Evolutionary conservation across 2,888 invertebrate genomes (phyloP).

Genomic region (Sphaeridia pumilis): DNA sequence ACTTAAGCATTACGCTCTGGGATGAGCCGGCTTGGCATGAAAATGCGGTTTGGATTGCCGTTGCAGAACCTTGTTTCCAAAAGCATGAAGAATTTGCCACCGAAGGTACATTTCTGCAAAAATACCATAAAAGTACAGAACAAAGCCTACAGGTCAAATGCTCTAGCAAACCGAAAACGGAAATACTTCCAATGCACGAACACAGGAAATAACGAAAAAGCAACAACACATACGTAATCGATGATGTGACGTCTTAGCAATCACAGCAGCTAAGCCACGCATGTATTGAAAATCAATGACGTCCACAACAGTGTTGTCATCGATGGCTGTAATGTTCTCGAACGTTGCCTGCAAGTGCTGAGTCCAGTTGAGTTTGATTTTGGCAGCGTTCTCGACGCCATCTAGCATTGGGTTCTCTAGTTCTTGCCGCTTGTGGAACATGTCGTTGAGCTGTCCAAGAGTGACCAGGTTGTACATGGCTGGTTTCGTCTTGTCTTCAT

Average conservation of each 20-base stretch:
- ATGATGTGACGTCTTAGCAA: constrained; percentile 14
- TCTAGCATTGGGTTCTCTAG: constrained; percentile 7
- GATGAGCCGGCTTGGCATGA: too few species aligned
- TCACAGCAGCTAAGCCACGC: constrained; percentile 20
- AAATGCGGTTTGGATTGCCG: neutral
- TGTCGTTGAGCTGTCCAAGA: constrained; percentile 21
- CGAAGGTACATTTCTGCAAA: constrained; percentile 25
- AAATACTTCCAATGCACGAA: too few species aligned
- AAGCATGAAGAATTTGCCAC: constrained; percentile 31
- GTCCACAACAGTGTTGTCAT: constrained; percentile 22
- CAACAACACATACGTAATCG: constrained; percentile 3
- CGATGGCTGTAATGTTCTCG: constrained; percentile 18
- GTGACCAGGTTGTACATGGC: constrained; percentile 27
- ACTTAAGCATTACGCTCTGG: too few species aligned
- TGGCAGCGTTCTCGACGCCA: constrained; percentile 1
- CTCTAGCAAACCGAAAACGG: too few species aligned
- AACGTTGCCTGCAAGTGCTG: constrained; percentile 25
- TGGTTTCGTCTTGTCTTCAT: constrained; percentile 27
- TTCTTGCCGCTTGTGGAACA: constrained; percentile 13
- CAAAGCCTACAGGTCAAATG: too few species aligned
- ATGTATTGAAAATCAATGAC: constrained; percentile 29
- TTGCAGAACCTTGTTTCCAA: constrained; percentile 25
- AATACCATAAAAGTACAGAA: too few species aligned
- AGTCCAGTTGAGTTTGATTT: constrained; percentile 33
- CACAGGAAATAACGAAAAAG: too few species aligned